Conservation (phyloP, 1,140 invertebrate genomes). For the Bombyx mandarina region DNA sequence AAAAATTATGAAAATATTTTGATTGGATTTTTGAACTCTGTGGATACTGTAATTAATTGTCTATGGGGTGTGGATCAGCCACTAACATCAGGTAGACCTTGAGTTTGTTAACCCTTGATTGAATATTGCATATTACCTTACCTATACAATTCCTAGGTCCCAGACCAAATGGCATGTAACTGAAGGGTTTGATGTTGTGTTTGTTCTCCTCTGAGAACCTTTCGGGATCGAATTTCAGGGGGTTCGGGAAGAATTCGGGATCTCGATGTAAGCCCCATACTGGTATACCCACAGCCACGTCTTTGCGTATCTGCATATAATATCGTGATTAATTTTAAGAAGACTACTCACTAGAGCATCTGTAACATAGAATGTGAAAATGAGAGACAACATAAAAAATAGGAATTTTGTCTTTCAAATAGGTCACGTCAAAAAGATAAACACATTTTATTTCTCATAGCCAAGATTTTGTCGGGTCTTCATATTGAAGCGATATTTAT, state of each 20-base stretch:
- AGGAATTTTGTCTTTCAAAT: neutral
- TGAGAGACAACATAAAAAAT: neutral
- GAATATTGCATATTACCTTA: constrained; percentile 9
- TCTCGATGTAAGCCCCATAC: constrained; percentile 69
- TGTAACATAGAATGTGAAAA: neutral
- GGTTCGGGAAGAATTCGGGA: constrained; percentile 68
- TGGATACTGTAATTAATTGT: neutral
- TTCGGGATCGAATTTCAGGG: constrained; percentile 72
- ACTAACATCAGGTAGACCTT: neutral
- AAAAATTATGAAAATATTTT: neutral
- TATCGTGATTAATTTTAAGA: neutral
- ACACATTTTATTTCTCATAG: no score
- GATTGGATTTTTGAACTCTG: neutral
- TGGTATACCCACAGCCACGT: constrained; percentile 59
- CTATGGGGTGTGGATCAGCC: neutral
- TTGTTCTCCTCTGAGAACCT: constrained; percentile 71
- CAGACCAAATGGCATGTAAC: constrained; percentile 75
- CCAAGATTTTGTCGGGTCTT: no score
- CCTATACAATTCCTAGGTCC: constrained; percentile 77
- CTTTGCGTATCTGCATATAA: constrained; percentile 28
- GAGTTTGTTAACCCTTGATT: no score
- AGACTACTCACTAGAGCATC: neutral
- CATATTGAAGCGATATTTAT: no score
- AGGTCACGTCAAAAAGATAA: neutral
- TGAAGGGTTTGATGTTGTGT: constrained; percentile 53